Conservation (phyloP, 2,797 vertebrate species). For the Petrocephalus schoutedeni region DNA sequence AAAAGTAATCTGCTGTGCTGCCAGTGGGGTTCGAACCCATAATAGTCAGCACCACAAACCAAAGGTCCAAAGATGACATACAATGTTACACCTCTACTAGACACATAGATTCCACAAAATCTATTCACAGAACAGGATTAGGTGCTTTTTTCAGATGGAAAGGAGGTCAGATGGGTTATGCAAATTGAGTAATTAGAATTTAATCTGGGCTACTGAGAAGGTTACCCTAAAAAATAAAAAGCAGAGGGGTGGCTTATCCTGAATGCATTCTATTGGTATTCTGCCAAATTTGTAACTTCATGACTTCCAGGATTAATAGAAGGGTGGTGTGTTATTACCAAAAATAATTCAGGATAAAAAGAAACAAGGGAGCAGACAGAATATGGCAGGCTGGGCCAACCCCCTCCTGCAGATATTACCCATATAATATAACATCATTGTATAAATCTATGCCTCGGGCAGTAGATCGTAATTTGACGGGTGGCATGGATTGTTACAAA, state of each 20-base stretch:
- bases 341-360: neutral
- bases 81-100: neutral
- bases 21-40: neutral
- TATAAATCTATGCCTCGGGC: neutral
- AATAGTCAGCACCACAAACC: neutral
- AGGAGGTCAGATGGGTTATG: neutral
- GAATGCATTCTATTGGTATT: neutral
- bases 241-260: neutral
- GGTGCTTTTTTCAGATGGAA: neutral
- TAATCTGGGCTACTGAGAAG: neutral
- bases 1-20: neutral
- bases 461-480: neutral
- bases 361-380: neutral
- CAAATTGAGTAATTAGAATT: neutral
- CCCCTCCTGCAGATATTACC: neutral
- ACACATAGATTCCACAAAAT: neutral
- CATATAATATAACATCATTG: neutral
- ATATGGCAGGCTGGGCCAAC: neutral
- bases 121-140: neutral
- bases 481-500: too few species aligned
- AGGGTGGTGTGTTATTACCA: neutral
- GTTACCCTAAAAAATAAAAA: conserved; percentile 5
- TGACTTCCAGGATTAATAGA: neutral
- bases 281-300: neutral
- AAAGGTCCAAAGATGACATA: neutral